Base-by-base conservation (phyloP, 1,140 invertebrate genomes). In the Panonychus citri region DNA sequence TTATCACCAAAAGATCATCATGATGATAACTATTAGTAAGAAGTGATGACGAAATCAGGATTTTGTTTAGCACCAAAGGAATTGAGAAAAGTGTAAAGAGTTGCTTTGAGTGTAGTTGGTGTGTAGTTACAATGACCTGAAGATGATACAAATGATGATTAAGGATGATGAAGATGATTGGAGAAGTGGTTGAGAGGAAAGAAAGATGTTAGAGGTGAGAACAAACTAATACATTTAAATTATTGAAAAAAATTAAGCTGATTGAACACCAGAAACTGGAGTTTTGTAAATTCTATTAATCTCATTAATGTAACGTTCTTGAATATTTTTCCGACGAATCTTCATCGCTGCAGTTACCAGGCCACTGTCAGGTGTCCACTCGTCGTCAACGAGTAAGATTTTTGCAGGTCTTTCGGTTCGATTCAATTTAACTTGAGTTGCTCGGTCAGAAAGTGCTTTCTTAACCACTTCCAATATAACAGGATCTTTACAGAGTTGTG, bases 391-490 rank as follows among this genome's bases (percentile, higher is more conserved):
- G 19, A 75, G 62, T 15, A 61, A 66, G 8, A 73, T 59, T 46
- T 66, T 69, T 12, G 66, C 60, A 19, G 73, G 73, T 21, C 73
- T 65, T 62, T 75, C 73, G 62, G 69, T 54, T 21, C 43, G 13
- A 25, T 42, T 26, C 13, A 0, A 87, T 86, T 91, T 72, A 83
- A 84, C 81, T 77, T 85, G 87, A 62, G 77, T 78, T 12, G 82
- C 80, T 66, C 88, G 82, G 26, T 81, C 79, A 8, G 78, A 74
- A 19, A 93, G 68, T 66, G 84, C 79, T 65, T 80, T 76, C 12
- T 85, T 69, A n/a, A 73, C 67, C 19, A 72, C 70, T 55, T 69
- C 69, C 61, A 70, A 69, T 1, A 91, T 68, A n/a, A 72, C 67
- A 1, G 74, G 64, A 67, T 80, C 76, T 19, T 73, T 67, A 69